These are phyloP conservation scores for Seira musarum DNA, from an alignment of 2,888 invertebrate species.

Conservation along the genomic window DNA sequence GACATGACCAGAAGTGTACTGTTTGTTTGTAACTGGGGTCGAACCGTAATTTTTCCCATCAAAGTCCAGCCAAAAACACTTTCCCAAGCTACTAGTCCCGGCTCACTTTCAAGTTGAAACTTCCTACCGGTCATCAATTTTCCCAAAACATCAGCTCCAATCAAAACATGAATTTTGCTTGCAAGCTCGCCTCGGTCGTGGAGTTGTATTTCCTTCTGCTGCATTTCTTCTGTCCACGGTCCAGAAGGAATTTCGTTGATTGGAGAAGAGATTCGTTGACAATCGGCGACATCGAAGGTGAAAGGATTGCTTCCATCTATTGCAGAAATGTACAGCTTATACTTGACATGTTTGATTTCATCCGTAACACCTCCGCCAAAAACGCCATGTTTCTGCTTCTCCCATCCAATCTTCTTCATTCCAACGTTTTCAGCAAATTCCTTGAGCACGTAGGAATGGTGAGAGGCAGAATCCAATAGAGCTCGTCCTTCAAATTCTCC, in stretches of 20 bases:
- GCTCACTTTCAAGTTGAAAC: background rate
- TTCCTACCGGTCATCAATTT: background rate
- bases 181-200: background rate
- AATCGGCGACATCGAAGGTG: background rate
- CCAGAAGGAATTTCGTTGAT: background rate
- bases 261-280: background rate
- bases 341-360: background rate
- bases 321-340: background rate
- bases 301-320: background rate
- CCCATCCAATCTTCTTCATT: background rate
- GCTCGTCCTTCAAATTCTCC: slow-evolving; percentile 46
- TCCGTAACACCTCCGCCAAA: background rate
- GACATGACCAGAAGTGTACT: background rate
- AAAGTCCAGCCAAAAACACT: slow-evolving; percentile 29
- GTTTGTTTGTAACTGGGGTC: background rate
- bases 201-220: background rate
- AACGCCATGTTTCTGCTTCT: background rate
- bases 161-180: background rate
- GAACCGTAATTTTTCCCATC: background rate
- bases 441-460: slow-evolving; percentile 69
- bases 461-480: slow-evolving; percentile 68
- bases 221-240: slow-evolving; percentile 2
- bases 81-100: background rate
- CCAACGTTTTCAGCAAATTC: too few relatives aligned
- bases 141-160: slow-evolving; percentile 13